Base-by-base conservation (phyloP, 2,113 vertebrate species). In the Mustela lutreola region DNA sequence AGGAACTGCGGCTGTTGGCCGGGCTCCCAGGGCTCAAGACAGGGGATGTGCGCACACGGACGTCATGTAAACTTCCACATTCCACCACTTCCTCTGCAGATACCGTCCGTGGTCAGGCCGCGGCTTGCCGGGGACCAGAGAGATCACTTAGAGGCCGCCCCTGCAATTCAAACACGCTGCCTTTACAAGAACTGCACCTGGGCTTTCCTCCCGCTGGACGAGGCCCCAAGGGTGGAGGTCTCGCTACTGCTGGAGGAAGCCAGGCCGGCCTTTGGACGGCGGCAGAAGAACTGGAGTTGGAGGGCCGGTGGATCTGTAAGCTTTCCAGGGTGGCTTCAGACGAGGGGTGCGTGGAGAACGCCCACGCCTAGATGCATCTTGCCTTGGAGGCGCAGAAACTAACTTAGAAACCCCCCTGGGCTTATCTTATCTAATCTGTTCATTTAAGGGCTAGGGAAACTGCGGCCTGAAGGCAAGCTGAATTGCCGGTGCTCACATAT, bases 31-130 rank as follows among this genome's bases (percentile, higher is more conserved):
- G 89, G n/a, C 19, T 67, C 12, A 65, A 7, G 65, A 0, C 39
- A 65, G 71, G 71, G 96, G 97, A 95, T 92, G 97, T 95, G 42
- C 67, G 96, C 81, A 65, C 9, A 5, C 58, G 96, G 63, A 79
- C 87, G 39, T 82, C 48, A 42, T 67, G 88, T 98, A 98, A 98
- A 98, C 96, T 98, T 96, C 89, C 1, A 3, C 97, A 95, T 98
- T 98, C 97, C 97, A 93, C 48, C 24, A 2, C 97, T 98, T 98
- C 98, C 98, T 82, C 94, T 97, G 95, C 94, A 95, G 98, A 98
- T 97, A 97, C 83, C 50, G 63, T 2, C 45, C 60, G 79, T 4
- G 63, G 1, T 36, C 96, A 80, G 48, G 48, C 26, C 48, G 4
- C 0, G 56, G 96, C n/a, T 96, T 39, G 79, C 60, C 2, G 1